Evolutionary conservation across 2,888 invertebrate species (phyloP).

Genomic region (Eulithis testata): DNA sequence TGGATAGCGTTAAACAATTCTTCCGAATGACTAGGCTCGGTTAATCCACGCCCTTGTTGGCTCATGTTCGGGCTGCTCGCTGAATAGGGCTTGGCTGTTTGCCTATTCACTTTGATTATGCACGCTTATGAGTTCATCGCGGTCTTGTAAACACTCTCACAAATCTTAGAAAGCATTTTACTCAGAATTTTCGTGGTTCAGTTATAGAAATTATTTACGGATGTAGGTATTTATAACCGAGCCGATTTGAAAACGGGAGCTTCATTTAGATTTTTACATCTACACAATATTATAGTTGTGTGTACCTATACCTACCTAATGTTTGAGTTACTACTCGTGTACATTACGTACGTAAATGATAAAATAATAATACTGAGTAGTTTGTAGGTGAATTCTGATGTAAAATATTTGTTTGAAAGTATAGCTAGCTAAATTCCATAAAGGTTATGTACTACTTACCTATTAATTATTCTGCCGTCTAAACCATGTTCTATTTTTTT

Average conservation of each 20-base stretch:
- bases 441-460: no score
- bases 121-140: constrained; percentile 67
- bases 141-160: constrained; percentile 52
- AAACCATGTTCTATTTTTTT: no score
- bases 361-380: background rate
- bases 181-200: constrained; percentile 29
- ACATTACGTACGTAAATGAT: constrained; percentile 2
- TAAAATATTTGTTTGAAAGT: no score
- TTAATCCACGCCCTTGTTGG: constrained; percentile 72
- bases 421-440: no score
- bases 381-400: no score
- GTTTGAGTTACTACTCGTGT: background rate
- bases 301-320: background rate
- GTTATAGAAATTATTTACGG: constrained; percentile 23
- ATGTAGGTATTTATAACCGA: constrained; percentile 19
- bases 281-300: background rate
- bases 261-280: constrained; percentile 17
- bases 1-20: constrained; percentile 83
- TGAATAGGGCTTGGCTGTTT: constrained; percentile 66
- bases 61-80: constrained; percentile 61
- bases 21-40: constrained; percentile 75
- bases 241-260: constrained; percentile 20
- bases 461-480: no score
- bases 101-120: constrained; percentile 76
- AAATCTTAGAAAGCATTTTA: constrained; percentile 37